Evolutionary conservation across 2,113 vertebrate genomes (phyloP).

Genomic region (Castor canadensis): DNA sequence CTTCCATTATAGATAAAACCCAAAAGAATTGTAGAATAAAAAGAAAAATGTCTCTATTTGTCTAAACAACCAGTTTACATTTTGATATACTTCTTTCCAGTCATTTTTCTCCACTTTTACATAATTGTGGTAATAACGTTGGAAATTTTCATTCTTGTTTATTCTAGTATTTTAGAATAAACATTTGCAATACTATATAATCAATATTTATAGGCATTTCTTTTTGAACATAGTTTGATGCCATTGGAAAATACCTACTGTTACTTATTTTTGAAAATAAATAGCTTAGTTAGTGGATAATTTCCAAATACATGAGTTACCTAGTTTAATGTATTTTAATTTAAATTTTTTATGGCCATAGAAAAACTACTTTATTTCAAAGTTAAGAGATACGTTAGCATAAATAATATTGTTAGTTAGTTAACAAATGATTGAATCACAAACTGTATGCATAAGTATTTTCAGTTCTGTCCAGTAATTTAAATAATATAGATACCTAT

Average conservation of each 20-base stretch:
- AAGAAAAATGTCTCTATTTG: not conserved
- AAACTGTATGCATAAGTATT: not conserved
- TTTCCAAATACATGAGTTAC: conserved; percentile 3
- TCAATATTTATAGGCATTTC: not conserved
- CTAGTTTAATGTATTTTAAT: not conserved
- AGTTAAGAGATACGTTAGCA: not conserved
- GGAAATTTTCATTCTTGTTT: not conserved
- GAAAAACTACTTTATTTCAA: not conserved
- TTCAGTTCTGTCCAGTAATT: not conserved
- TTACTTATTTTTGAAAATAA: conserved; percentile 56
- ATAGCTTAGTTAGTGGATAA: not conserved
- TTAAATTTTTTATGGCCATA: not conserved
- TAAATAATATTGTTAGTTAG: not conserved
- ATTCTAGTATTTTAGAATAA: conserved; percentile 4
- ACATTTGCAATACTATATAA: not conserved
- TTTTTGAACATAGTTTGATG: not conserved
- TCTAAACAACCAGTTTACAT: not conserved
- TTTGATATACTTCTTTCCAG: not conserved
- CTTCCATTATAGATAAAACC: not conserved
- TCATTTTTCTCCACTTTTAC: not conserved
- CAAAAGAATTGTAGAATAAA: not conserved
- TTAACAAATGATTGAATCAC: not conserved
- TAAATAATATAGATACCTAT: not conserved
- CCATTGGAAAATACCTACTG: conserved; percentile 41
- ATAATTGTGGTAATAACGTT: not conserved